Evolutionary conservation across 2,113 vertebrate species (phyloP).

Genomic region (Microtus montanus): DNA sequence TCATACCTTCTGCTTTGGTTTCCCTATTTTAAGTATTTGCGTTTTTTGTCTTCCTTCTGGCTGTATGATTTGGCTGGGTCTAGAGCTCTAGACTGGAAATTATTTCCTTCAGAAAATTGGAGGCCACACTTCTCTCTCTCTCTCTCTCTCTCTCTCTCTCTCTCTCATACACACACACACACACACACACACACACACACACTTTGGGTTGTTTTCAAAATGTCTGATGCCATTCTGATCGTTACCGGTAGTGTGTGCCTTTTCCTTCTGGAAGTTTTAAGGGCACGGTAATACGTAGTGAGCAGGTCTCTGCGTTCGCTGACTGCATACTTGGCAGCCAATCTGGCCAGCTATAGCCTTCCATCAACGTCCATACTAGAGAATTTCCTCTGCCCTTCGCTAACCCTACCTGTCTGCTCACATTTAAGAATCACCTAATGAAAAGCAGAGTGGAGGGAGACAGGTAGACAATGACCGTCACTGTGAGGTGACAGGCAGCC

Average conservation of each 20-base stretch:
- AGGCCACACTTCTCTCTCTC: neutral
- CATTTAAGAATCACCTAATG: neutral
- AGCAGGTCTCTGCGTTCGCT: neutral
- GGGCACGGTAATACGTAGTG: neutral
- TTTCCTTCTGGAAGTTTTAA: neutral
- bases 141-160: neutral
- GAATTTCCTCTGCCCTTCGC: neutral
- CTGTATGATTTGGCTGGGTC: neutral
- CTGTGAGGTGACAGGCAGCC: neutral
- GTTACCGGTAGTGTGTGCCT: neutral
- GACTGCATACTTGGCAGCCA: neutral
- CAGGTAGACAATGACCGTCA: neutral
- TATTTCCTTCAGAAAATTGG: neutral
- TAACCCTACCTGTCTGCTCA: neutral
- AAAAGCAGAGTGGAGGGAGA: neutral
- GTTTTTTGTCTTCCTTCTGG: constrained; percentile 10
- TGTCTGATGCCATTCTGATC: neutral
- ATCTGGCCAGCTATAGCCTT: neutral
- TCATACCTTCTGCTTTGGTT: neutral
- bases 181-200: too few relatives aligned
- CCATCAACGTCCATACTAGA: neutral
- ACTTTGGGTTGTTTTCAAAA: neutral
- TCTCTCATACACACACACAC: too few relatives aligned
- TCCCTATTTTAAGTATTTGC: neutral
- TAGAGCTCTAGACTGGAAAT: neutral